Base-by-base conservation (phyloP, 92 coral and sea anemone genomes). In the Phymanthus crucifer region DNA sequence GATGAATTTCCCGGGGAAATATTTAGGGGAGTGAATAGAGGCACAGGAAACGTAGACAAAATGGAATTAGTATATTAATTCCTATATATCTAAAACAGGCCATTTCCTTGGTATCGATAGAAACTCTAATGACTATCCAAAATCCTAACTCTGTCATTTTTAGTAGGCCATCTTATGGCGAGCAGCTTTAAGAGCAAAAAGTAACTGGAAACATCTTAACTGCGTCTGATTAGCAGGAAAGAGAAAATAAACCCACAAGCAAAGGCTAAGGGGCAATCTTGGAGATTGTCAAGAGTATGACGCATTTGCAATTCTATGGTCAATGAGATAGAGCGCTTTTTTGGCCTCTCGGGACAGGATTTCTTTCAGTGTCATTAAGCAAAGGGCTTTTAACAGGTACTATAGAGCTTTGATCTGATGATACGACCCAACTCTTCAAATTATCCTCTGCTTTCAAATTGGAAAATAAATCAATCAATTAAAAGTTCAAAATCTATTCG, bases 401-500 rank as follows among this genome's bases (percentile, higher is more conserved):
- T 26, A 32, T 61, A 58, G 45, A 2, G 5, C 21, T 5, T 21
- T 37, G 81, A 77, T 77, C 68, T 61, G 68, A 77, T 77, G 81
- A 77, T 77, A 77, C 47, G 72, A 77, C 40, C 40, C 68, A 23
- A 64, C 68, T 77, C 68, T 61, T 32, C 32, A 57, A 77, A 40
- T 77, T 27, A 77, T 35, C 81, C 81, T 70, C 23, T 61, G 40
- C 65, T 64, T 71, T 77, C 72, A 77, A 77, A 61, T 77, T 70
- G 54, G 43, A 77, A 77, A 77, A 77, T 64, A 69, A 77, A 77
- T 77, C 81, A 77, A 77, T 77, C 68, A 77, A 77, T 77, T 77
- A 61, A 77, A 77, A 27, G 72, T 37, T 37, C 72, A 64, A 77
- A 77, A 58, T 77, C n/a, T n/a, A n/a, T n/a, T n/a, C 81, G 65